A percentile compares a stretch with the other conserved stretches of the same genome.
Conservation (phyloP, 2,797 vertebrate species). For the Salarias fasciatus region DNA sequence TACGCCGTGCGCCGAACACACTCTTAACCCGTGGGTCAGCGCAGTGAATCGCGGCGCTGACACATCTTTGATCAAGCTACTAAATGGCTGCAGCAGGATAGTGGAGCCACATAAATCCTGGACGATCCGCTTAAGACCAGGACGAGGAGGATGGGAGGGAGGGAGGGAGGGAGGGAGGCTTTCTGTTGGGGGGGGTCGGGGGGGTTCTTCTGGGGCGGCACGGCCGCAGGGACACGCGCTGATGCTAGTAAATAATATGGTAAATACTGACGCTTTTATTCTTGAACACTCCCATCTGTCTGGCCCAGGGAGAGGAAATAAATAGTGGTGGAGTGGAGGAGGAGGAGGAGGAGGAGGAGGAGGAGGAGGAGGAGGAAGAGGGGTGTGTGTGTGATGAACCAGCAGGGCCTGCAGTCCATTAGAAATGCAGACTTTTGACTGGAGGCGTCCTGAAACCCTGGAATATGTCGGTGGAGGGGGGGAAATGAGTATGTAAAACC, state of each 20-base stretch:
- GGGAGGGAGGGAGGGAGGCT: neutral
- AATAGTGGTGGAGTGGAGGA: slow-evolving; percentile 56
- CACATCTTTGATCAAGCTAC: slow-evolving; percentile 71
- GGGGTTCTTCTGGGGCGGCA: slow-evolving; percentile 21
- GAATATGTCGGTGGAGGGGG: slow-evolving; percentile 8
- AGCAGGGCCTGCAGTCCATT: slow-evolving; percentile 46
- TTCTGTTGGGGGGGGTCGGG: slow-evolving; percentile 15
- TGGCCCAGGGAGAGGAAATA: slow-evolving; percentile 63
- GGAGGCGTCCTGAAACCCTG: slow-evolving; percentile 32
- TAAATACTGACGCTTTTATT: slow-evolving; percentile 76
- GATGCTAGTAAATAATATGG: slow-evolving; percentile 74
- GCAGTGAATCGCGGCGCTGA: slow-evolving; percentile 56
- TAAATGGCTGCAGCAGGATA: slow-evolving; percentile 55
- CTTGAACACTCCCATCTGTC: slow-evolving; percentile 69
- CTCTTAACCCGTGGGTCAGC: slow-evolving; percentile 62
- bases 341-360: slow-evolving; percentile 36
- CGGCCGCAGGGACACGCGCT: slow-evolving; percentile 46
- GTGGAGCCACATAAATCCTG: slow-evolving; percentile 63
- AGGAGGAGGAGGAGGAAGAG: slow-evolving; percentile 23
- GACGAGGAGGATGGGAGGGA: slow-evolving; percentile 5
- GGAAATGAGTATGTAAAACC: slow-evolving; percentile 18
- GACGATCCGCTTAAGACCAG: slow-evolving; percentile 37
- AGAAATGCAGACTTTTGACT: slow-evolving; percentile 54
- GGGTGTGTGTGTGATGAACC: slow-evolving; percentile 54
- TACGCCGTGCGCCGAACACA: slow-evolving; percentile 45